phyloP scores from a whole-genome alignment of 2,113 vertebrate genomes.

The Hipposideros armiger region DNA sequence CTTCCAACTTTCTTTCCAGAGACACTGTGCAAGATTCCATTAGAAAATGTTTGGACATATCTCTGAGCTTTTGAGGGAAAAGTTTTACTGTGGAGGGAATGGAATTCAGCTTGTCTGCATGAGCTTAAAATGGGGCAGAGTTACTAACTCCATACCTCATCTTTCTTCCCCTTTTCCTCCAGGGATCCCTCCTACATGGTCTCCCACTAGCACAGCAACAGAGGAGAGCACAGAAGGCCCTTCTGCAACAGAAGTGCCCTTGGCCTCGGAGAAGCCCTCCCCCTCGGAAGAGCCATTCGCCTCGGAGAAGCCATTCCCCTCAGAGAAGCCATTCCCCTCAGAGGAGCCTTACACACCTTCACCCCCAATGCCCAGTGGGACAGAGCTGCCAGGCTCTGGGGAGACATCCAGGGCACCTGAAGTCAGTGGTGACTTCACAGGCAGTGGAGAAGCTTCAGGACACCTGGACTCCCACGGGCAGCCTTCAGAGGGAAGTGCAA shows the following conservation, averaged over 20 bases:
- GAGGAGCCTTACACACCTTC: conserved; percentile 80
- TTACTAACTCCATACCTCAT: not conserved
- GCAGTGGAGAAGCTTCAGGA: conserved; percentile 83
- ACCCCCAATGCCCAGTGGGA: conserved; percentile 65
- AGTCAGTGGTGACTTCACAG: conserved; percentile 80
- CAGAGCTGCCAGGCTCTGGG: conserved; percentile 78
- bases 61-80: not conserved
- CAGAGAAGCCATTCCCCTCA: conserved; percentile 25
- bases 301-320: conserved; percentile 81
- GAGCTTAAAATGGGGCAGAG: not conserved
- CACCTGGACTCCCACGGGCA: conserved; percentile 79
- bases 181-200: conserved; percentile 87
- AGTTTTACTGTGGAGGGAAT: not conserved
- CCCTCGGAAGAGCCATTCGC: not conserved
- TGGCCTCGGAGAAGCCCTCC: conserved; percentile 83
- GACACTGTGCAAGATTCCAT: not conserved
- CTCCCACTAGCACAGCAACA: conserved; percentile 81
- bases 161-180: conserved; percentile 71
- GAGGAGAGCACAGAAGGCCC: conserved; percentile 80
- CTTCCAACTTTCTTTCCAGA: not conserved
- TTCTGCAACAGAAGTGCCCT: conserved; percentile 77
- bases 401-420: conserved; percentile 85
- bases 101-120: not conserved
- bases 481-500: conserved; percentile 83
- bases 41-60: not conserved